Base-by-base conservation (phyloP, 2,888 invertebrate species). In the Baronia brevicornis region DNA sequence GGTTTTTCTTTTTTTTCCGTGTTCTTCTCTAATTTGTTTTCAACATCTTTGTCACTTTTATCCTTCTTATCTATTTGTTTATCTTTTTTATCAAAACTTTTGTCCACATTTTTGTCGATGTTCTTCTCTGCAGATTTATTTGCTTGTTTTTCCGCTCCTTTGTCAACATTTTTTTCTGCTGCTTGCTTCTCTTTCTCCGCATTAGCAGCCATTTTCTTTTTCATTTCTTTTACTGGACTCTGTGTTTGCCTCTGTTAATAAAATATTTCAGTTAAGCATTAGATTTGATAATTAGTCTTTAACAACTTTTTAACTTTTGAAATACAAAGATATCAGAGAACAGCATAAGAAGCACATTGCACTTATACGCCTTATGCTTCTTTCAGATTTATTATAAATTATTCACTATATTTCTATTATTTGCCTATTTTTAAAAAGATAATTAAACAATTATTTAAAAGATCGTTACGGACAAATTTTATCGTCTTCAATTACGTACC, bases 211-310 rank as follows among this genome's bases (percentile, higher is more conserved):
- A 77, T 60, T 57, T 80, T 82, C 60, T 82, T 84, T 49, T 80
- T 84, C 74, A 77, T 77, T 5, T 84, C 82, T 51, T 77, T 79
- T 2, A 69, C 72, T 3, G 82, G 79, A 45, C 63, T 78, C 32
- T 72, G 68, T 8, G 70, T 48, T 49, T 61, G 66, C 33, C 54
- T 54, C 73, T 75, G 63, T 6, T 39, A 38, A 27, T 18, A n/a
- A n/a, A n/a, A n/a, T n/a, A n/a, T n/a, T n/a, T n/a, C n/a, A n/a
- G n/a, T n/a, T n/a, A n/a, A n/a, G n/a, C n/a, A n/a, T n/a, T n/a
- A n/a, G n/a, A n/a, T n/a, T n/a, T n/a, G n/a, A n/a, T n/a, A n/a
- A n/a, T n/a, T n/a, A n/a, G n/a, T n/a, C n/a, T n/a, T n/a, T n/a
- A n/a, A n/a, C n/a, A n/a, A n/a, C n/a, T n/a, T n/a, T n/a, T n/a